phyloP scores from a whole-genome alignment of 2,888 invertebrate species.

The Hartigia nigra region DNA sequence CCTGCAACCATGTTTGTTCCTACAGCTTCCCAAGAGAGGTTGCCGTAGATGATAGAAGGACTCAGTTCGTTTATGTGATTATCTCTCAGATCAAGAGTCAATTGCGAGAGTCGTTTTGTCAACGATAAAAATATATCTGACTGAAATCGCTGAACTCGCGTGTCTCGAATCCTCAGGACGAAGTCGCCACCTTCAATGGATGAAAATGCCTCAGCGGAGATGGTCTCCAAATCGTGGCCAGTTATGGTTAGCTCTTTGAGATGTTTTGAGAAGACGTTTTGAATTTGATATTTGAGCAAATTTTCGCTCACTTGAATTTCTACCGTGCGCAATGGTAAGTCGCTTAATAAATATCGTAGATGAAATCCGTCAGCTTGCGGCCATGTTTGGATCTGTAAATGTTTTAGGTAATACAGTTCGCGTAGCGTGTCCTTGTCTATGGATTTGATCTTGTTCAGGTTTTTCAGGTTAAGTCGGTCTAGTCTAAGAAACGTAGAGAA shows the following conservation, averaged over 20 bases:
- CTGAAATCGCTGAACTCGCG: conserved; percentile 83
- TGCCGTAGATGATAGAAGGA: conserved; percentile 88
- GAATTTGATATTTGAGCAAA: conserved; percentile 79
- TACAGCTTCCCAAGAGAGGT: conserved; percentile 88
- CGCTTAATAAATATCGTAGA: conserved; percentile 77
- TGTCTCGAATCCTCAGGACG: conserved; percentile 80
- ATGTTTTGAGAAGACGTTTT: conserved; percentile 82
- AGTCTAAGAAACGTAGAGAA: conserved; percentile 78
- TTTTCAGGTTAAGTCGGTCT: conserved; percentile 80
- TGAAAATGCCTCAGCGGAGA: conserved; percentile 82
- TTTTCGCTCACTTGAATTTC: conserved; percentile 82
- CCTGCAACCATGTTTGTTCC: conserved; percentile 88
- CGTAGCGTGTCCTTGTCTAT: conserved; percentile 81
- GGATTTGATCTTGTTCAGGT: conserved; percentile 78
- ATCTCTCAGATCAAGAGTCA: conserved; percentile 85
- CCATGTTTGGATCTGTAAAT: conserved; percentile 79
- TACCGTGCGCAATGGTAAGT: conserved; percentile 79
- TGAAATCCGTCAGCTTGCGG: conserved; percentile 80
- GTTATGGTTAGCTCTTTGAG: conserved; percentile 84
- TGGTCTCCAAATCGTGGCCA: conserved; percentile 77
- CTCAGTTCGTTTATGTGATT: conserved; percentile 86
- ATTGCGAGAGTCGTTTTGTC: conserved; percentile 79
- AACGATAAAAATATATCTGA: conserved; percentile 82
- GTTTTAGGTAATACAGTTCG: conserved; percentile 77
- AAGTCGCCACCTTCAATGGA: conserved; percentile 82